Evolutionary conservation across 2,113 vertebrate genomes (phyloP).

Genomic region (Cochlearius cochlearius): DNA sequence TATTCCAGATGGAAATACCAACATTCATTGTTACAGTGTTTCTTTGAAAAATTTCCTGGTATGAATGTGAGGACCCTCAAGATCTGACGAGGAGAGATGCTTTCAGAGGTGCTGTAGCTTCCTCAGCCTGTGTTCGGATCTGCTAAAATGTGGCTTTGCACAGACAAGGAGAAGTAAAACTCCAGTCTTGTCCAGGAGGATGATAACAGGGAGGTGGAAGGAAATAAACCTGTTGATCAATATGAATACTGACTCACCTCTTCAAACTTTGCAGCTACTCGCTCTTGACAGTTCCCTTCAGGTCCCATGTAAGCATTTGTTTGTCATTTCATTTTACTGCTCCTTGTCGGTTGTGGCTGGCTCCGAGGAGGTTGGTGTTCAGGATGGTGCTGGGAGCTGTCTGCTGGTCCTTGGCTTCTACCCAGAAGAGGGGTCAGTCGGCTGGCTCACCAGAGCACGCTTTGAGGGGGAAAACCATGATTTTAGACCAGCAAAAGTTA

Average conservation of each 20-base stretch:
- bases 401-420: neutral
- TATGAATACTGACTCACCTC: neutral
- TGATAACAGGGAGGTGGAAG: neutral
- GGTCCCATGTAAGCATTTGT: rapidly evolving
- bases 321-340: neutral
- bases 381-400: neutral
- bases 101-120: neutral
- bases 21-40: neutral
- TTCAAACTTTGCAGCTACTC: neutral
- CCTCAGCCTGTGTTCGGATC: neutral
- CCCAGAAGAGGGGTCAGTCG: neutral
- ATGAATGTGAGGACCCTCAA: neutral
- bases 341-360: neutral
- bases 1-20: neutral
- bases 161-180: neutral
- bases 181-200: neutral
- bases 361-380: rapidly evolving
- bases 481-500: neutral
- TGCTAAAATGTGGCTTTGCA: neutral
- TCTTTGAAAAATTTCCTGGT: neutral
- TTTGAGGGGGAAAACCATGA: neutral
- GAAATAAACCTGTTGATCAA: neutral
- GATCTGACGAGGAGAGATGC: neutral
- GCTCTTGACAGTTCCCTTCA: neutral
- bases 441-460: neutral